phyloP scores from a whole-genome alignment of 2,113 vertebrate genomes.

The Cheilinus undulatus region DNA sequence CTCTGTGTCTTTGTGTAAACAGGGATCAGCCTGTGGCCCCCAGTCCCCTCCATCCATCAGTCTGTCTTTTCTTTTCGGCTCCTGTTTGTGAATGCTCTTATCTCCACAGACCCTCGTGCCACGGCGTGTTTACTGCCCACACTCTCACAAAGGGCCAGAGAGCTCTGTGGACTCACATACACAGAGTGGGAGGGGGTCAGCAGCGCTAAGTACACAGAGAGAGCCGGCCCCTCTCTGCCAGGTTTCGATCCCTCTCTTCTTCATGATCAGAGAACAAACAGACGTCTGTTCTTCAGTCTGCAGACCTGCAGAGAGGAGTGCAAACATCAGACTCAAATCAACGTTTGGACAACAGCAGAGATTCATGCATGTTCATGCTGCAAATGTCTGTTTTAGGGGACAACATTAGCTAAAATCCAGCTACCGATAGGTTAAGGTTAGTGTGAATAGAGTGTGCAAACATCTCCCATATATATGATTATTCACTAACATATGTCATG shows the following conservation, averaged over 20 bases:
- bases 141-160: conserved; percentile 1
- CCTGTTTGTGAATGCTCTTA: conserved; percentile 16
- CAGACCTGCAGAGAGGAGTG: not conserved
- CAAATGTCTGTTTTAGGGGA: no score
- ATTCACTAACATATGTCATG: no score
- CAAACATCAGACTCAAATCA: no score
- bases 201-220: conserved; percentile 48
- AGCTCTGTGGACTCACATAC: not conserved
- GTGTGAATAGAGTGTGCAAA: no score
- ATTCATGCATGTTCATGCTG: no score
- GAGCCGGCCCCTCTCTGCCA: conserved; percentile 44
- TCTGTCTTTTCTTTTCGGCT: not conserved
- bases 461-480: no score
- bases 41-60: no score
- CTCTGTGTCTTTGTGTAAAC: not conserved
- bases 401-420: no score
- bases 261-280: conserved; percentile 52
- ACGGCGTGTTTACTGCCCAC: not conserved
- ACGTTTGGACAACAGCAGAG: no score
- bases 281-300: conserved; percentile 44
- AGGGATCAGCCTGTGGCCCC: not conserved
- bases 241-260: conserved; percentile 70
- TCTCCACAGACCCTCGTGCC: conserved; percentile 17
- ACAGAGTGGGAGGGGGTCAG: conserved; percentile 2
- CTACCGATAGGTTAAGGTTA: no score